Conservation (phyloP, 2,113 vertebrate species). For the Trachemys scripta region DNA sequence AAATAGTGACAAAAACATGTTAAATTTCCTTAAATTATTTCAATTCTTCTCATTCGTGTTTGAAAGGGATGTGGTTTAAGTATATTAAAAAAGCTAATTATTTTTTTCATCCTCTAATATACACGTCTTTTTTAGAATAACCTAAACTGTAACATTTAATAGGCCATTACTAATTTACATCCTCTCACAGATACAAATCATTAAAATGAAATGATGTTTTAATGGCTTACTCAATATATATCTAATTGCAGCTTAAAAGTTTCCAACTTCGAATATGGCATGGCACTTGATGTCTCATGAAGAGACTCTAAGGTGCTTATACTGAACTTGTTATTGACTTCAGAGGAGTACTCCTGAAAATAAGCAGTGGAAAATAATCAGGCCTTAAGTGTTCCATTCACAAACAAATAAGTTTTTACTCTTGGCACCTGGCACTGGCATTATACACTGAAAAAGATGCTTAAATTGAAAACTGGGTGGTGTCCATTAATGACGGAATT, state of each 20-base stretch:
- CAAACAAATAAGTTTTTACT: constrained; percentile 4
- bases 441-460: constrained; percentile 33
- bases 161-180: constrained; percentile 75
- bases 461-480: constrained; percentile 34
- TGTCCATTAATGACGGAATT: constrained; percentile 56
- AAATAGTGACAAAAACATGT: background rate
- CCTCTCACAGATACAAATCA: constrained; percentile 71
- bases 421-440: background rate
- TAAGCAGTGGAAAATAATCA: constrained; percentile 8
- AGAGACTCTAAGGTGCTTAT: background rate
- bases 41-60: constrained; percentile 41
- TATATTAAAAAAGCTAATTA: constrained; percentile 10
- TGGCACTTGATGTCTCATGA: background rate
- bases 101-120: background rate
- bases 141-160: constrained; percentile 70
- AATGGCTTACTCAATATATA: constrained; percentile 66
- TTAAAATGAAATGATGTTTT: constrained; percentile 74
- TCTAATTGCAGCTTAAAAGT: constrained; percentile 69
- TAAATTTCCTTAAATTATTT: constrained; percentile 26
- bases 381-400: constrained; percentile 32
- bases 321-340: background rate
- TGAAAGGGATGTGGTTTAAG: constrained; percentile 2
- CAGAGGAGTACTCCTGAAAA: constrained; percentile 28
- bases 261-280: constrained; percentile 35
- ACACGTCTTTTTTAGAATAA: constrained; percentile 54